Evolutionary conservation across 2,113 vertebrate species (phyloP).

Genomic region (Calypte anna): DNA sequence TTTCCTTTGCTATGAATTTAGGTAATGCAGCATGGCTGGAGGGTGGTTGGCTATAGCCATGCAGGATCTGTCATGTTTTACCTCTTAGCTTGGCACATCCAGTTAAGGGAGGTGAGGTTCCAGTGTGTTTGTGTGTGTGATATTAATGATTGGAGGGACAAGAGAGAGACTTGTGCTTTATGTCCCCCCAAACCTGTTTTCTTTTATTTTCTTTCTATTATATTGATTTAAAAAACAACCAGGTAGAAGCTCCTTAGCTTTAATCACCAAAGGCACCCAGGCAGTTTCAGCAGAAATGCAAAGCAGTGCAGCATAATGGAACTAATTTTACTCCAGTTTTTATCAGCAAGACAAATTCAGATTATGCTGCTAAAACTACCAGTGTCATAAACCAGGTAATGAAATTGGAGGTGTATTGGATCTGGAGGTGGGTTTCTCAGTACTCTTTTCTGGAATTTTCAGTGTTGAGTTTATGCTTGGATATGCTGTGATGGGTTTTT

Average conservation of each 20-base stretch:
- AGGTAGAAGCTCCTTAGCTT: not conserved
- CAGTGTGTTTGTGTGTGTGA: not conserved
- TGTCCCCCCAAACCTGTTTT: not conserved
- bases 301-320: not conserved
- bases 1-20: not conserved
- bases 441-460: not conserved
- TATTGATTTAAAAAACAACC: not conserved
- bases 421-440: not conserved
- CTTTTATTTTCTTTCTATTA: not conserved
- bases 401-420: not conserved
- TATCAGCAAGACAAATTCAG: not conserved
- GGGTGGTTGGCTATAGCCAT: accelerated
- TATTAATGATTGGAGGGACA: not conserved
- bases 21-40: not conserved
- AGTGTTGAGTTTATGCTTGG: not conserved
- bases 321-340: too few species aligned
- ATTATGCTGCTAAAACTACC: not conserved
- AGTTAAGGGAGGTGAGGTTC: not conserved
- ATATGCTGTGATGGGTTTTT: not conserved
- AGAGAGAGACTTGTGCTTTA: not conserved
- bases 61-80: accelerated
- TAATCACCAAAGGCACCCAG: not conserved
- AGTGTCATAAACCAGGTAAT: not conserved
- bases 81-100: not conserved
- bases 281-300: not conserved